These are phyloP conservation scores for Panthera tigris DNA, from an alignment of 2,113 vertebrate genomes.

Conservation along the genomic window DNA sequence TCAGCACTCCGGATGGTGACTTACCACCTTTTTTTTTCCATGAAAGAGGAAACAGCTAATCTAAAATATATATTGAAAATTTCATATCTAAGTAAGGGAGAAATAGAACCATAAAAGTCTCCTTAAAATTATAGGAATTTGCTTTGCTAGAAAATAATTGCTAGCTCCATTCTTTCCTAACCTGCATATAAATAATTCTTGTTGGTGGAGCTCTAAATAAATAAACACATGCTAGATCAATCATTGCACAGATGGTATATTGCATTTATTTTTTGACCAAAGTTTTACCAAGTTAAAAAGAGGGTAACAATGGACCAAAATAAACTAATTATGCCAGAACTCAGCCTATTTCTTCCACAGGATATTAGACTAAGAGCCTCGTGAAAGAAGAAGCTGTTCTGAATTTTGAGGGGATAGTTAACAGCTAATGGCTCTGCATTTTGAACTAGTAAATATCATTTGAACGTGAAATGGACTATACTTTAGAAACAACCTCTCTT, in stretches of 20 bases:
- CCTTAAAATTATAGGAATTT: neutral
- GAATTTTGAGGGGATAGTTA: neutral
- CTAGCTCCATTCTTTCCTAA: conserved; percentile 2
- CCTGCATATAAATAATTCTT: neutral
- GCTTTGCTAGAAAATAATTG: neutral
- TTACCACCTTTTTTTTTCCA: neutral
- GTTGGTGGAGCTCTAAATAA: neutral
- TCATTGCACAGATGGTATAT: neutral
- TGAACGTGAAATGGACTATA: neutral
- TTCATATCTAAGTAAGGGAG: neutral
- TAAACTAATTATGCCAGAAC: conserved; percentile 10
- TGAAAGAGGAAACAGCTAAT: neutral
- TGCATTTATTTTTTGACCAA: conserved; percentile 40
- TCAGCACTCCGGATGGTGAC: neutral
- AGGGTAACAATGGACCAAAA: neutral
- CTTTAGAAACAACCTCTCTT: neutral
- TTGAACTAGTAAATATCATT: neutral
- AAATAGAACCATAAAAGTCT: neutral
- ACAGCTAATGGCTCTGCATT: neutral
- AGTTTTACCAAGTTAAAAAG: conserved; percentile 3
- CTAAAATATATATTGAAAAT: neutral
- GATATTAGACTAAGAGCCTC: neutral
- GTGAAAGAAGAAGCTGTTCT: neutral
- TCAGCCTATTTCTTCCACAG: neutral
- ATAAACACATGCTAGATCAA: neutral